Evolutionary conservation across 1,140 invertebrate species (phyloP).

Genomic region (Halictus rubicundus): DNA sequence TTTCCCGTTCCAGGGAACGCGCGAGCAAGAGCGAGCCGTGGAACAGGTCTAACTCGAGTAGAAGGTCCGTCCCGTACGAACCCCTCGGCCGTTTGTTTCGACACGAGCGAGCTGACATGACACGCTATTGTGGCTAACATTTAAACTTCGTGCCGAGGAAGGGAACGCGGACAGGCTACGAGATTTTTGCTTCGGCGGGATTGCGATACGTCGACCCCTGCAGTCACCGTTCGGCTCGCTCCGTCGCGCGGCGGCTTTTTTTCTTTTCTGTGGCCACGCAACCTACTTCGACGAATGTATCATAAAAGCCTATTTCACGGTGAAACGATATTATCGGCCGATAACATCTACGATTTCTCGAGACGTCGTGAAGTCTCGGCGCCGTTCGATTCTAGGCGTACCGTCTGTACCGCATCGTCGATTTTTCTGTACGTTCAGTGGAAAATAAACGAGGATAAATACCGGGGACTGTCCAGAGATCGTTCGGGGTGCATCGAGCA

Average conservation of each 20-base stretch:
- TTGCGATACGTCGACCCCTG: slow-evolving; percentile 49
- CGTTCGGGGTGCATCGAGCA: slow-evolving; percentile 23
- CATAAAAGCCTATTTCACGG: slow-evolving; percentile 25
- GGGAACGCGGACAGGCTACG: slow-evolving; percentile 48
- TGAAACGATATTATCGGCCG: slow-evolving; percentile 7
- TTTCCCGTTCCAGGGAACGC: slow-evolving; percentile 8
- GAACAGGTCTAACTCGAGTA: slow-evolving; percentile 27
- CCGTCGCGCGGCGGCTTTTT: not conserved
- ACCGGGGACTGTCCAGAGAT: not conserved
- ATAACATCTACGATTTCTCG: slow-evolving; percentile 2
- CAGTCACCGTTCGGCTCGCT: slow-evolving; percentile 33
- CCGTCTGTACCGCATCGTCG: not conserved
- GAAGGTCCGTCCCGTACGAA: slow-evolving; percentile 47
- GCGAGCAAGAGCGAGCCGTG: slow-evolving; percentile 35
- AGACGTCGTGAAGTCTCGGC: not conserved
- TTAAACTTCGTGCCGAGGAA: slow-evolving; percentile 61
- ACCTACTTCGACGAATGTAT: slow-evolving; percentile 35
- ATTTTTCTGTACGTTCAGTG: not conserved
- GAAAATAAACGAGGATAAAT: not conserved
- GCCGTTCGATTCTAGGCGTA: not conserved
- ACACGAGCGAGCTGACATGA: slow-evolving; percentile 61
- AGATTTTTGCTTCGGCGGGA: slow-evolving; percentile 31
- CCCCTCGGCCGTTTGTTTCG: slow-evolving; percentile 58
- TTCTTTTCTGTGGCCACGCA: not conserved
- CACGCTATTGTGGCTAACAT: slow-evolving; percentile 67